Evolutionary conservation across 1,140 invertebrate species (phyloP), one percentile per base, ranked within the genome.

Genomic region (Drosophila sucinea): DNA sequence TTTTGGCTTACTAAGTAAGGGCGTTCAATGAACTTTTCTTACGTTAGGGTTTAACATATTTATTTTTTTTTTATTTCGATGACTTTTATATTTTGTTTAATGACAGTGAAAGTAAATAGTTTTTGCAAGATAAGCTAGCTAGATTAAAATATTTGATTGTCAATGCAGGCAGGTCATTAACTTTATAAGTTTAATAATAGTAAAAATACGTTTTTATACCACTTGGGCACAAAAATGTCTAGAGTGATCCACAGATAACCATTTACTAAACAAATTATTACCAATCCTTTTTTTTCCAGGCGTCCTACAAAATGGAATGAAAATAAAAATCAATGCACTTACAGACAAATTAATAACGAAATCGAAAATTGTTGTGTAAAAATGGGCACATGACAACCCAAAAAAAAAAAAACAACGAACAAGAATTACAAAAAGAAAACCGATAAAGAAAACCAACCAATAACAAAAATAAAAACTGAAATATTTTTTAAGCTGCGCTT

Each of bases 341-440:
- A 38, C 35, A 62, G 55, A 62, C 1, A 61, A 29, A 41, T 10
- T 29, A 41, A 40, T 23, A 60, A 60, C n/a, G 8, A 60, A 61
- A 25, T 3, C 23, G 25, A 33, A 65, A 65, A 40, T 32, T 44
- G 41, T 63, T 30, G 27, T 25, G 54, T 67, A 32, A 85, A 77
- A 60, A 81, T 67, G 66, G 68, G 60, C 55, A 75, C 79, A 75
- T 78, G 55, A 75, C 33, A 56, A 57, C 35, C 4, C 2, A 17
- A 17, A 17, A 17, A 17, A 68, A 47, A n/a, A 55, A 30, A 30
- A 65, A 40, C 23, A 69, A 72, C 32, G 41, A 66, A 29, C 54
- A 51, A 8, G n/a, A 73, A 72, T 47, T 30, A 65, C 58, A 51
- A 41, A 75, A 41, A 55, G 41, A n/a, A 77, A 58, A 68, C 30